These are phyloP conservation scores for Eremobia ochroleuca DNA, from an alignment of 2,888 invertebrate genomes.

Conservation along the genomic window DNA sequence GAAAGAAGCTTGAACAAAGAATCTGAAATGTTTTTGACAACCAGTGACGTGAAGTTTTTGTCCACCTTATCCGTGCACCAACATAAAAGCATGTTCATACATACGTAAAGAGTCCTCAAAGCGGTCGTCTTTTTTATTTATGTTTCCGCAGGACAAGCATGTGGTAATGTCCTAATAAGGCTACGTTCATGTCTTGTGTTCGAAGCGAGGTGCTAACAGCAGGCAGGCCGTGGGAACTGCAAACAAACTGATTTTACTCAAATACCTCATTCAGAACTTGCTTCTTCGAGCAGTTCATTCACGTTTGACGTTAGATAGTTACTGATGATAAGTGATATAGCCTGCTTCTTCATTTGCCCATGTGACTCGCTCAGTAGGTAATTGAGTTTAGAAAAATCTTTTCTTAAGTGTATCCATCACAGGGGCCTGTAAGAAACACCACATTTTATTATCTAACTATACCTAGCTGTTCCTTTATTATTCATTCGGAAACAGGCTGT, in stretches of 20 bases:
- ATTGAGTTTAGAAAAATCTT: neutral
- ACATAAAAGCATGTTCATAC: constrained; percentile 14
- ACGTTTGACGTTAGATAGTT: constrained; percentile 32
- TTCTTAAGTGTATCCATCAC: no score
- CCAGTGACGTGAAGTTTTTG: neutral
- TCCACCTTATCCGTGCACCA: neutral
- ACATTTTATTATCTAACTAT: no score
- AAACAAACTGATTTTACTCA: constrained; percentile 77
- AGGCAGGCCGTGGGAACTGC: constrained; percentile 85
- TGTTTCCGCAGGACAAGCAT: constrained; percentile 49
- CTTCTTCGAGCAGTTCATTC: constrained; percentile 60
- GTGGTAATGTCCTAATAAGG: constrained; percentile 68
- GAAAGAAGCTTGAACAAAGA: neutral
- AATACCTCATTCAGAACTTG: constrained; percentile 67
- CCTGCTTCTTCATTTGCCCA: neutral
- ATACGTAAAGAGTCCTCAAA: constrained; percentile 9
- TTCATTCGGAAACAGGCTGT: neutral
- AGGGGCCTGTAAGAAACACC: no score
- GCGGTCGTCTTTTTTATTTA: constrained; percentile 23
- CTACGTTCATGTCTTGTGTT: constrained; percentile 61
- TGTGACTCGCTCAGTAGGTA: neutral
- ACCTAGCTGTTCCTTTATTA: neutral
- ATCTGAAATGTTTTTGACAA: neutral
- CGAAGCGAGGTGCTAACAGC: constrained; percentile 81
- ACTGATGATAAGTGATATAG: neutral